phyloP scores from a whole-genome alignment of 2,113 vertebrate genomes.

The Mandrillus leucophaeus region DNA sequence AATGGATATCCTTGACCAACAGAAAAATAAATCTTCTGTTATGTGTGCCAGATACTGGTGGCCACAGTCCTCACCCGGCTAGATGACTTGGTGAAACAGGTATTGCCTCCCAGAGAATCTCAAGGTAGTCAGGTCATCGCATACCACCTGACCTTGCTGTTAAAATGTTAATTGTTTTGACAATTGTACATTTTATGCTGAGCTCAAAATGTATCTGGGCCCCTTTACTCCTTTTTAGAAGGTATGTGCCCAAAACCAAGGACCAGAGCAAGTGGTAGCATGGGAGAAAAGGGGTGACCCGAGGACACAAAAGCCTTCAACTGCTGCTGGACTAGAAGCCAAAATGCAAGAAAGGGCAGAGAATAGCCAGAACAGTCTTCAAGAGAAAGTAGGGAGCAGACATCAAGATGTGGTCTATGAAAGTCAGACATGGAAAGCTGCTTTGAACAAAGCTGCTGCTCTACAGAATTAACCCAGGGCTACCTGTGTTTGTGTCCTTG shows the following conservation, averaged over 20 bases:
- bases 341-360: not conserved
- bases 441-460: not conserved
- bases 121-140: not conserved
- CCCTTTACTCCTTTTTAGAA: not conserved
- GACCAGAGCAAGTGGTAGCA: not conserved
- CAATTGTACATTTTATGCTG: too few relatives aligned
- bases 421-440: not conserved
- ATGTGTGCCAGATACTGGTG: too few relatives aligned
- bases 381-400: not conserved
- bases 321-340: not conserved
- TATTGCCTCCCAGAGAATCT: not conserved
- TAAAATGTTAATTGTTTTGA: not conserved
- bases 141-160: not conserved
- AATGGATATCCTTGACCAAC: too few relatives aligned
- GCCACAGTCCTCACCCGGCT: not conserved
- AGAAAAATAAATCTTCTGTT: not conserved
- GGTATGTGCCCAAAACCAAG: accelerated
- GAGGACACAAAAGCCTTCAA: too few relatives aligned
- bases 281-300: not conserved
- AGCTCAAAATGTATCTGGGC: not conserved
- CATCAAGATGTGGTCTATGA: accelerated
- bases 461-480: too few relatives aligned
- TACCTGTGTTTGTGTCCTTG: not conserved
- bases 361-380: not conserved
- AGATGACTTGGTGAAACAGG: not conserved